Evolutionary conservation across 2,888 invertebrate species (phyloP).

Genomic region (Caenorhabditis sp.): DNA sequence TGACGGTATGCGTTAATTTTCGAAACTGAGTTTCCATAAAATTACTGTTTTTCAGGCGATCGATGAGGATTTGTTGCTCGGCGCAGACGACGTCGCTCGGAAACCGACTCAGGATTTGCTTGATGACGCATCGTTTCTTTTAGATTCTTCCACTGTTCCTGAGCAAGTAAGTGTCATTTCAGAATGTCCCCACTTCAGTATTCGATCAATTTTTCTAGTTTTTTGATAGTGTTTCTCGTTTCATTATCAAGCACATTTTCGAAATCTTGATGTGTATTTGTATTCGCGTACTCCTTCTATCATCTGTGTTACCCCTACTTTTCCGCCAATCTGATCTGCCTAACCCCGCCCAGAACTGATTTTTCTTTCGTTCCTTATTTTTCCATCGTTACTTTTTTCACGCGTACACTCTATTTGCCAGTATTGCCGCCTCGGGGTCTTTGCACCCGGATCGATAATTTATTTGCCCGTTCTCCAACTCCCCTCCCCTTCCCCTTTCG

Average conservation of each 20-base stretch:
- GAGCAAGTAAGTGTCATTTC: constrained; percentile 53
- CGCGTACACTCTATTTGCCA: background rate
- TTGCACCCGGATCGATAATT: constrained; percentile 1
- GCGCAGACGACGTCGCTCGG: constrained; percentile 39
- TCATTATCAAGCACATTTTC: background rate
- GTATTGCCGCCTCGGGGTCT: background rate
- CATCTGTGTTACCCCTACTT: constrained; percentile 21
- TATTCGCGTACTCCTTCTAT: constrained; percentile 30
- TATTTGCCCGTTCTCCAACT: constrained; percentile 8
- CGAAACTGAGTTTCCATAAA: background rate
- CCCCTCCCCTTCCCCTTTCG: constrained; percentile 11
- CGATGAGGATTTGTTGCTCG: constrained; percentile 53
- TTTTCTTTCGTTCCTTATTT: constrained; percentile 20
- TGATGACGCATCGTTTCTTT: constrained; percentile 13
- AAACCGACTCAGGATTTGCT: constrained; percentile 20
- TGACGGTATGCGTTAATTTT: constrained; percentile 22
- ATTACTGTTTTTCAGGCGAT: constrained; percentile 28
- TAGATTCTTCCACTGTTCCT: constrained; percentile 17
- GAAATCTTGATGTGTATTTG: constrained; percentile 29
- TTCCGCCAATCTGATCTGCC: constrained; percentile 27
- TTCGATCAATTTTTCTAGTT: constrained; percentile 10
- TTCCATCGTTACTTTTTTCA: background rate
- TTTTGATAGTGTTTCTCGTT: background rate
- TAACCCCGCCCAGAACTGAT: constrained; percentile 37
- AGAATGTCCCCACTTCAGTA: constrained; percentile 3